Evolutionary conservation across 2,113 vertebrate genomes (phyloP), one percentile per base, ranked within the genome.

Genomic region (Verasper variegatus): DNA sequence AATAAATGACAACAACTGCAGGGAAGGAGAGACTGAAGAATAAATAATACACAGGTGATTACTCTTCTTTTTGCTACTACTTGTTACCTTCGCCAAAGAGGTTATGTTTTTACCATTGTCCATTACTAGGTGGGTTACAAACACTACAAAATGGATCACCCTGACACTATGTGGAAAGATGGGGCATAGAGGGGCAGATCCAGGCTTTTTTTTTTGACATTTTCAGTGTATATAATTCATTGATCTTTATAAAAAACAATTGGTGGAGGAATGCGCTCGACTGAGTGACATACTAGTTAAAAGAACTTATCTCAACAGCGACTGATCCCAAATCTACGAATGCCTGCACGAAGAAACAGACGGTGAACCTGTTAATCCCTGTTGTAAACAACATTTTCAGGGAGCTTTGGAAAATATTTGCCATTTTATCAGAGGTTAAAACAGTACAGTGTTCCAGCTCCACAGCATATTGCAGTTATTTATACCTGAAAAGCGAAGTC

Each of bases 401-500:
- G 1, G 17, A 20, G 57, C 59, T 69, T 68, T 61, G 55, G 45
- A 71, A 52, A 68, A 35, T 52, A 65, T 55, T 60, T 67, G 67
- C 15, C 47, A 55, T 73, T 77, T 23, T n/a, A 2, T 74, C 23
- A 23, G 71, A 73, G 82, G 83, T 76, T 83, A 82, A 83, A 80
- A 58, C 76, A 71, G 62, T 51, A 10, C 65, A 63, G n/a, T 37
- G 37, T 54, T 78, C 61, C 15, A 18, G 23, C 40, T 13, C 9
- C 31, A 45, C 21, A 18, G 56, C 23, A 64, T 66, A 58, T 78
- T 71, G 21, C 45, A 18, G 76, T 89, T 85, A 88, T 91, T 88
- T 88, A 88, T 85, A 81, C 78, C 80, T 78, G 76, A 57, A 78
- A 84, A 74, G 31, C 77, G 78, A 87, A 87, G 82, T 85, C 62